Base-by-base conservation (phyloP, 2,888 invertebrate species). In the Liopterus haemorrhoidalis region DNA sequence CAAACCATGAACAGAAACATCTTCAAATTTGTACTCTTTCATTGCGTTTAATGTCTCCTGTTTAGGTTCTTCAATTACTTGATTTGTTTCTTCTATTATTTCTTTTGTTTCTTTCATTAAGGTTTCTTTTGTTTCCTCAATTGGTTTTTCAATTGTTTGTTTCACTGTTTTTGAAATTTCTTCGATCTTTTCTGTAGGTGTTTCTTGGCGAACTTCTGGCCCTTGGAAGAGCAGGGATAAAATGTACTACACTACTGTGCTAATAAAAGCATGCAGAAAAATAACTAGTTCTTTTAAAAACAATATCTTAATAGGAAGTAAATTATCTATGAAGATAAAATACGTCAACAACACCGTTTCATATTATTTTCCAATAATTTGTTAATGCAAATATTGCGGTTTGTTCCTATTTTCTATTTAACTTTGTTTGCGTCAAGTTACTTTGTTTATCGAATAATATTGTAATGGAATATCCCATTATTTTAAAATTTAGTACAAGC, bases 1-100 rank as follows among this genome's bases (percentile, higher is more conserved):
- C 21, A 69, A 56, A 33, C 60, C 49, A 35, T 59, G 63, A 5
- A 67, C 60, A 2, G 59, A 57, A 48, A 63, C 61, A 25, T 50
- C 50, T 9, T 47, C 36, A 35, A 25, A 39, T 11, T 37, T 36
- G 16, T 16, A n/a, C n/a, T n/a, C n/a, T n/a, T n/a, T n/a, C n/a
- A n/a, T n/a, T n/a, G n/a, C n/a, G n/a, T n/a, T n/a, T n/a, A n/a
- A n/a, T n/a, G n/a, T n/a, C n/a, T n/a, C n/a, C n/a, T n/a, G n/a
- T n/a, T n/a, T n/a, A n/a, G n/a, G n/a, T 16, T 32, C 5, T 15
- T 32, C 16, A 11, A 32, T 19, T 2, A n/a, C 19, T 16, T 15
- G 6, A 33, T 18, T 18, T 33, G 15, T n/a, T 16, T 33, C 9
- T 33, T 33, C 33, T 33, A 6, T 19, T 2, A 33, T 18, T 33